A percentile compares a stretch with the other conserved stretches of the same genome.
These are phyloP conservation scores for Lissocephala sabroskyi DNA, from an alignment of 2,888 invertebrate genomes.

Conservation along the genomic window DNA sequence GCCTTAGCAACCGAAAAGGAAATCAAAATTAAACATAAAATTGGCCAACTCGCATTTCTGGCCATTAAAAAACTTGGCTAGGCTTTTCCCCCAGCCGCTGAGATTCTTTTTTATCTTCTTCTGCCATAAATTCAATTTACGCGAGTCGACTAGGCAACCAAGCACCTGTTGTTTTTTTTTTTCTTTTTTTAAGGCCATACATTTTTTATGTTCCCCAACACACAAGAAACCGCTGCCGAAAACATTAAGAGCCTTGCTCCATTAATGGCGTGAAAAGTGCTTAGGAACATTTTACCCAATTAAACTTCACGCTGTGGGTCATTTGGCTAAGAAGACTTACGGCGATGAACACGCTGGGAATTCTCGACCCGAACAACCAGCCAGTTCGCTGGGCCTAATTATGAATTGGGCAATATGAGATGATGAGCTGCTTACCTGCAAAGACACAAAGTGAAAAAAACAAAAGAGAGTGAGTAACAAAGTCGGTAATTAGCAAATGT, in stretches of 20 bases:
- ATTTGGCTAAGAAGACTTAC: too few relatives aligned
- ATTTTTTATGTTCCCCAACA: too few relatives aligned
- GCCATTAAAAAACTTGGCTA: constrained; percentile 37
- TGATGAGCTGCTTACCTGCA: constrained; percentile 49
- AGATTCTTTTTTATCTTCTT: constrained; percentile 28
- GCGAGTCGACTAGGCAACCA: constrained; percentile 22
- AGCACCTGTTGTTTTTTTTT: constrained; percentile 33
- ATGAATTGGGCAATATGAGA: constrained; percentile 15
- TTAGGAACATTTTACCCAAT: neutral
- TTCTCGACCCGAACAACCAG: too few relatives aligned
- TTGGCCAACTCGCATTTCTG: constrained; percentile 18
- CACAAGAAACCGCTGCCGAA: neutral
- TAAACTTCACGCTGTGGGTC: constrained; percentile 16
- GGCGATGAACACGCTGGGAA: too few relatives aligned
- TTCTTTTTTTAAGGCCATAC: too few relatives aligned
- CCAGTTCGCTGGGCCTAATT: constrained; percentile 25
- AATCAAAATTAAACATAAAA: constrained; percentile 45
- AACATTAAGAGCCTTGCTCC: too few relatives aligned
- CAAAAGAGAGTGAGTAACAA: constrained; percentile 23
- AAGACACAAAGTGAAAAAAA: too few relatives aligned
- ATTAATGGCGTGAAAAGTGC: neutral
- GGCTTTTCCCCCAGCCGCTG: constrained; percentile 35
- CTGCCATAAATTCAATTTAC: constrained; percentile 57
- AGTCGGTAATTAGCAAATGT: constrained; percentile 51
- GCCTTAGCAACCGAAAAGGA: too few relatives aligned